phyloP scores from a whole-genome alignment of 2,797 vertebrate genomes.

The Pangasius mekongensis region DNA sequence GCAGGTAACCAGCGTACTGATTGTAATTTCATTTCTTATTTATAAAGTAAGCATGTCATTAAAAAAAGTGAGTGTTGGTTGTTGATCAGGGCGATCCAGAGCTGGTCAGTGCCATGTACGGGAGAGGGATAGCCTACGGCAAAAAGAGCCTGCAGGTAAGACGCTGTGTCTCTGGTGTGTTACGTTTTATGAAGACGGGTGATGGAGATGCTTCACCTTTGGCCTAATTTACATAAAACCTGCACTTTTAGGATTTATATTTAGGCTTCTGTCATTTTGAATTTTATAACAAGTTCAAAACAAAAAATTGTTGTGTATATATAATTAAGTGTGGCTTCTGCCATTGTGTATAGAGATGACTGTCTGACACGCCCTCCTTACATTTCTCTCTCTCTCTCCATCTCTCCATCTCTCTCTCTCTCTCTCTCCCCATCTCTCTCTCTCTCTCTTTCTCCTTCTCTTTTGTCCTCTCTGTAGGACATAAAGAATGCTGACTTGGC shows the following conservation, averaged over 20 bases:
- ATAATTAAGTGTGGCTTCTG: too few species aligned
- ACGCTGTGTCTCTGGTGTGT: neutral
- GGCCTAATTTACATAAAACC: too few species aligned
- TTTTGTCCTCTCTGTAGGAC: constrained; percentile 69
- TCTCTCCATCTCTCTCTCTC: too few species aligned
- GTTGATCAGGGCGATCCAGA: constrained; percentile 86
- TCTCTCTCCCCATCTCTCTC: too few species aligned
- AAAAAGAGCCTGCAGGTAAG: constrained; percentile 93
- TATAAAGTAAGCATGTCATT: neutral
- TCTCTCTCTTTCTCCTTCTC: neutral
- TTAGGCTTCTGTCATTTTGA: too few species aligned
- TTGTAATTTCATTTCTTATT: neutral
- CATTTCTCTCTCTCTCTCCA: neutral
- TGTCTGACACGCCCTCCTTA: neutral
- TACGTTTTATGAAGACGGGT: neutral
- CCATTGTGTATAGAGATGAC: neutral
- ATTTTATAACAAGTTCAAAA: too few species aligned
- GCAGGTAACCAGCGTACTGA: constrained; percentile 61
- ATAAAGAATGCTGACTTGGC: constrained; percentile 96
- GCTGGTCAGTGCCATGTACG: constrained; percentile 96
- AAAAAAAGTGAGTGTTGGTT: too few species aligned
- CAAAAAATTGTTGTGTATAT: too few species aligned
- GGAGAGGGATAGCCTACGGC: constrained; percentile 94
- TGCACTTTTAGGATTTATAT: too few species aligned
- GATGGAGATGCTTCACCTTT: too few species aligned